Percentiles rank a stretch among this genome's conserved stretches.
These are phyloP conservation scores for Pseudeuparius sepicola DNA, from an alignment of 2,888 invertebrate genomes.

Conservation along the genomic window DNA sequence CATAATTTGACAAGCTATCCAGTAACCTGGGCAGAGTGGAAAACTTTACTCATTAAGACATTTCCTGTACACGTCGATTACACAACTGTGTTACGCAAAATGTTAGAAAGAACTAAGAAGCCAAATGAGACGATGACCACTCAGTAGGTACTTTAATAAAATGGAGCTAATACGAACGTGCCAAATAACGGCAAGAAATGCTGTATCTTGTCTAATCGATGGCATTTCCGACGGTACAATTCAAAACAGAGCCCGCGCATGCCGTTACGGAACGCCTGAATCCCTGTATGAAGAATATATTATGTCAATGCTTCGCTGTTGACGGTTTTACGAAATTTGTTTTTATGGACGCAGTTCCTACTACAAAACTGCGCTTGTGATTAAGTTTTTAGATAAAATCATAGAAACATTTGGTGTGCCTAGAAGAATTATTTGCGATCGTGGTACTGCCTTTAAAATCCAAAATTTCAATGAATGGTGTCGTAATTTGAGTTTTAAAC, in stretches of 20 bases:
- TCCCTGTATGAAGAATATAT: conserved; percentile 16
- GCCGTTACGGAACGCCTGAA: conserved; percentile 16
- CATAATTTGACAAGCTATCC: conserved; percentile 10
- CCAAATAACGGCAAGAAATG: conserved; percentile 15
- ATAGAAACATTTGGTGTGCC: too few species aligned
- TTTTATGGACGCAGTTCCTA: too few species aligned
- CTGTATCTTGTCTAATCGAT: conserved; percentile 17
- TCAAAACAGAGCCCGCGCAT: conserved; percentile 17
- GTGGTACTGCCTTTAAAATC: too few species aligned
- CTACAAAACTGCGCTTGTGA: too few species aligned
- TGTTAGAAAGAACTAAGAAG: conserved; percentile 4
- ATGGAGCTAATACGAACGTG: conserved; percentile 9
- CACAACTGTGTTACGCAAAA: conserved; percentile 7
- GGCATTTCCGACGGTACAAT: conserved; percentile 11
- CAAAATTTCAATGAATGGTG: too few species aligned
- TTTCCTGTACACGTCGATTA: conserved; percentile 2
- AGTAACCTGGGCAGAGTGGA: conserved; percentile 4
- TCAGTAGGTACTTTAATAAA: conserved; percentile 4
- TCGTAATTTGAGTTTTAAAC: too few species aligned
- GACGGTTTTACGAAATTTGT: too few species aligned
- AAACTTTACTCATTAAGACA: conserved; percentile 4
- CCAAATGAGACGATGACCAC: conserved; percentile 5
- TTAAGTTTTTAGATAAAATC: too few species aligned
- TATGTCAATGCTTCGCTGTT: too few species aligned
- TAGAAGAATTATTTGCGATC: too few species aligned